phyloP scores from a whole-genome alignment of 1,140 invertebrate species.

The Brachionus calyciflorus region DNA sequence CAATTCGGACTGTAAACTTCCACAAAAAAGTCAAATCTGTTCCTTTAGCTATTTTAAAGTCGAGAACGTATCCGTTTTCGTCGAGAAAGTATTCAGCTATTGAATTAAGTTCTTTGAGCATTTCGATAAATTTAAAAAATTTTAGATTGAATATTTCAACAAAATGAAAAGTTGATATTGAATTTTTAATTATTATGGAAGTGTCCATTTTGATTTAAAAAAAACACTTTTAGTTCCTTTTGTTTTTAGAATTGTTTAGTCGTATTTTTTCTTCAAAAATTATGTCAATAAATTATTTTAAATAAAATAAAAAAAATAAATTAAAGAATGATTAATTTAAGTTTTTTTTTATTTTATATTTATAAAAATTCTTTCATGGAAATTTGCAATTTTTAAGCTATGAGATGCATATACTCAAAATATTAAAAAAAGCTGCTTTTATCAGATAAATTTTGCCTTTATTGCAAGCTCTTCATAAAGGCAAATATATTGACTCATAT shows the following conservation, averaged over 20 bases:
- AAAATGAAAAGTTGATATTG: neutral
- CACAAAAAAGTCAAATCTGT: slow-evolving; percentile 41
- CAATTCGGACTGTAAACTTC: slow-evolving; percentile 35
- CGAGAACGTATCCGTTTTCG: slow-evolving; percentile 3
- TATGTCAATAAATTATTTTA: too few species aligned
- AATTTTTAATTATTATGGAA: slow-evolving; percentile 4
- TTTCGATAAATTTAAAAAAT: neutral
- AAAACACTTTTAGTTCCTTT: neutral
- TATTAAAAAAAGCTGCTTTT: too few species aligned
- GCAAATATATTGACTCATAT: too few species aligned
- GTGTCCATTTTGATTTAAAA: slow-evolving; percentile 18
- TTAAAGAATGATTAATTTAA: too few species aligned
- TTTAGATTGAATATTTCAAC: slow-evolving; percentile 25
- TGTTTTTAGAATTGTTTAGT: neutral
- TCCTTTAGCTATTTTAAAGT: slow-evolving; percentile 41
- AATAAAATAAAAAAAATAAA: too few species aligned
- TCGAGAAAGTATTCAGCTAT: slow-evolving; percentile 40
- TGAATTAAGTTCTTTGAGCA: slow-evolving; percentile 30
- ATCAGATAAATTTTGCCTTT: too few species aligned
- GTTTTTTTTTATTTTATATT: too few species aligned
- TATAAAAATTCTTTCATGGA: too few species aligned
- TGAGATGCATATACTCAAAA: too few species aligned
- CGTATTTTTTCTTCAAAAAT: too few species aligned
- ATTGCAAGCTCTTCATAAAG: too few species aligned
- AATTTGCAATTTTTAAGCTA: too few species aligned